phyloP scores from a whole-genome alignment of 2,888 invertebrate species.

The Sphecodes monilicornis region DNA sequence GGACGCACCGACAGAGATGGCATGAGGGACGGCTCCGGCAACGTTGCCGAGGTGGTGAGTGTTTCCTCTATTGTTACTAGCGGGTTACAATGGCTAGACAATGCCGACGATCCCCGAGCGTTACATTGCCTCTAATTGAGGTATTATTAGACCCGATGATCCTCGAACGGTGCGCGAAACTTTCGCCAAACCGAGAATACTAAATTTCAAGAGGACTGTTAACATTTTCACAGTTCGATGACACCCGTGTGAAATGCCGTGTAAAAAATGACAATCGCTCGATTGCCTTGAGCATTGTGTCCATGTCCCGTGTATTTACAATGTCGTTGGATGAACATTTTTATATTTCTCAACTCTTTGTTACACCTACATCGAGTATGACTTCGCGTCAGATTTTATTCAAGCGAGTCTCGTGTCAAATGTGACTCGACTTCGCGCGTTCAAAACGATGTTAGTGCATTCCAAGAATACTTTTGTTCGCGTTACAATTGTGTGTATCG shows the following conservation, averaged over 20 bases:
- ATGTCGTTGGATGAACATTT: no score
- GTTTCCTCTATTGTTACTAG: not conserved
- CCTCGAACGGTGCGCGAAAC: not conserved
- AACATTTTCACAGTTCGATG: not conserved
- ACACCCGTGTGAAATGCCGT: not conserved
- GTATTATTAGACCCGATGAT: not conserved
- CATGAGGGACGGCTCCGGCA: constrained; percentile 84
- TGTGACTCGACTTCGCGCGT: not conserved
- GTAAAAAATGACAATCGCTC: not conserved
- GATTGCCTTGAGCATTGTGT: no score
- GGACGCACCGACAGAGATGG: constrained; percentile 83
- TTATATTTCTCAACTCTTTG: no score
- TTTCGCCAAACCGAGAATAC: not conserved
- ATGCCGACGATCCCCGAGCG: not conserved
- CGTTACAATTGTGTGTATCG: not conserved
- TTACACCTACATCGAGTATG: no score
- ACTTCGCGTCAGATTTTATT: no score
- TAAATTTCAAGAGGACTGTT: not conserved
- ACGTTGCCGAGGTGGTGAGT: constrained; percentile 84
- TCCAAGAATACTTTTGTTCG: no score
- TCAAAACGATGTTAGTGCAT: no score
- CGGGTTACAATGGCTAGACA: not conserved
- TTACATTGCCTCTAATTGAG: constrained; percentile 3
- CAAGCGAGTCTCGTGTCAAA: no score
- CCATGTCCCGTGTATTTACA: no score